Percentiles rank a stretch among this genome's conserved stretches.
Conservation (phyloP, 2,113 vertebrate species). For the Nerophis ophidion region DNA sequence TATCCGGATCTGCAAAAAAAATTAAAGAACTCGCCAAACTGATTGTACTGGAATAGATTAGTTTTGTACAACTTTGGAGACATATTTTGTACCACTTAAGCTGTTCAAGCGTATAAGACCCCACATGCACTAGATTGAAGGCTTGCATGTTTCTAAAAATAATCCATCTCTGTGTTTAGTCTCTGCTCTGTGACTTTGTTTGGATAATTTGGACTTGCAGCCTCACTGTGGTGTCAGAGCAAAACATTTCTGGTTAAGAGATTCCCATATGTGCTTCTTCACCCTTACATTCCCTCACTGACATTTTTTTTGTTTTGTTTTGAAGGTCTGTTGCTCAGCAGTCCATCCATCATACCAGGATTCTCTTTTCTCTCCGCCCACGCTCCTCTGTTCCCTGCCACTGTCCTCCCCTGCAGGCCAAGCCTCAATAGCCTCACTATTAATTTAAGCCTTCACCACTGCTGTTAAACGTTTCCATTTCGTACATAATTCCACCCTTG, state of each 20-base stretch:
- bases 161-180: neutral
- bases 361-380: conserved; percentile 34
- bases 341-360: conserved; percentile 62
- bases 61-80: too few relatives aligned
- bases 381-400: conserved; percentile 10
- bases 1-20: too few relatives aligned
- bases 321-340: conserved; percentile 43
- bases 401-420: conserved; percentile 25
- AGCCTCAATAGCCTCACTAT: conserved; percentile 35
- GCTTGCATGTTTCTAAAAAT: conserved; percentile 1
- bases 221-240: conserved; percentile 6
- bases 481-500: conserved; percentile 44
- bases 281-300: conserved; percentile 32
- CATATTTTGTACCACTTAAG: too few relatives aligned
- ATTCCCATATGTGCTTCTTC: conserved; percentile 44
- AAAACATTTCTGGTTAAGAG: conserved; percentile 45
- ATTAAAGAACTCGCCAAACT: neutral
- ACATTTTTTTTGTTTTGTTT: conserved; percentile 53
- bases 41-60: too few relatives aligned
- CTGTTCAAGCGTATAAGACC: neutral
- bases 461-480: conserved; percentile 48
- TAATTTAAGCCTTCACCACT: conserved; percentile 38
- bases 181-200: conserved; percentile 9
- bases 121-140: neutral
- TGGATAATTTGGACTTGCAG: conserved; percentile 7